Evolutionary conservation across 1,140 invertebrate genomes (phyloP).

Genomic region (Acromyrmex echinatior): DNA sequence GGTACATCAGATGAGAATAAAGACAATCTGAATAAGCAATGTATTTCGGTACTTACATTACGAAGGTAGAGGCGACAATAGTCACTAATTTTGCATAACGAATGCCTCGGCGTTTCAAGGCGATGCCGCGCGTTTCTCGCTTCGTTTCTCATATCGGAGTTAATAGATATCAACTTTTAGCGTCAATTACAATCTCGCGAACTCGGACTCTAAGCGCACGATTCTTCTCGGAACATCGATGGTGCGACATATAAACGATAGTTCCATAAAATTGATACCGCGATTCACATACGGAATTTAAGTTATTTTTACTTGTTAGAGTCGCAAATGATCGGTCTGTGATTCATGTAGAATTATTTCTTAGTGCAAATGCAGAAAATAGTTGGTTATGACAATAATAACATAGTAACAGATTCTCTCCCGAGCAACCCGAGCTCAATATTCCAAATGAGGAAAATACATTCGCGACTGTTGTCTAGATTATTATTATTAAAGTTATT

Average conservation of each 20-base stretch:
- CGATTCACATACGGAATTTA: background rate
- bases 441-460: background rate
- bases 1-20: background rate
- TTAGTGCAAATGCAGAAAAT: slow-evolving; percentile 31
- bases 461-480: background rate
- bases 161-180: slow-evolving; percentile 73
- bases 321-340: background rate
- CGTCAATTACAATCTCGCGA: slow-evolving; percentile 71
- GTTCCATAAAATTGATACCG: slow-evolving; percentile 50
- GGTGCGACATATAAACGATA: slow-evolving; percentile 8
- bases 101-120: slow-evolving; percentile 38
- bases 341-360: slow-evolving; percentile 33
- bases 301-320: slow-evolving; percentile 31
- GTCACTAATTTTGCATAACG: slow-evolving; percentile 51
- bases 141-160: slow-evolving; percentile 56
- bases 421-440: background rate
- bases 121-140: slow-evolving; percentile 26
- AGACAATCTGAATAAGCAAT: background rate
- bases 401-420: background rate
- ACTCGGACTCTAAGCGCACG: slow-evolving; percentile 53
- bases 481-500: background rate
- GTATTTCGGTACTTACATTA: slow-evolving; percentile 1
- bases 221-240: slow-evolving; percentile 52
- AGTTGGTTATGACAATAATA: background rate
- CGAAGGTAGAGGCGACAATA: slow-evolving; percentile 47